Base-by-base conservation (phyloP, 2,888 invertebrate species). In the Pimpla rufipes region DNA sequence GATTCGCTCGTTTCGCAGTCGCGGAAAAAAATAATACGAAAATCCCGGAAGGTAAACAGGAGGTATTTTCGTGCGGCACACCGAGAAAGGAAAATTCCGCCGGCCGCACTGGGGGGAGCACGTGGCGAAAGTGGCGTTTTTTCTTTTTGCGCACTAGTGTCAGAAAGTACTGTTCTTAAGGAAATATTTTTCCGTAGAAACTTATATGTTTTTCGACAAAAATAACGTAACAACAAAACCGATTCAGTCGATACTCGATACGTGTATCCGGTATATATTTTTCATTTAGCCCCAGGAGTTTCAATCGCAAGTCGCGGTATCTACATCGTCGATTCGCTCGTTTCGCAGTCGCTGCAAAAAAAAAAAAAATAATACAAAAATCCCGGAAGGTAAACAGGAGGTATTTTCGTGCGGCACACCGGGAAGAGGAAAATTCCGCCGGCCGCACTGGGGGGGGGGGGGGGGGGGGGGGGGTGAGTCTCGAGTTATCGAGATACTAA, bases 401-500 rank as follows among this genome's bases (percentile, higher is more conserved):
- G 55, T 23, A 13, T 23, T 23, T 23, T 21, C 29, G 29, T 2
- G 57, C 35, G 29, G 5, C n/a, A 29, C 13, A 57, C 5, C 8
- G n/a, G 2, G n/a, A 29, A 35, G 29, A 29, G 2, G n/a, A 59
- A 23, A 29, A 29, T 4, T 10, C 47, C 7, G 10, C n/a, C 57
- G 21, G 13, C 23, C 35, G 29, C 29, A 3, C 29, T 29, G 29
- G 3, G 29, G 29, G 13, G n/a, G n/a, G n/a, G 4, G 13, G n/a
- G n/a, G n/a, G 4, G 29, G 3, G 29, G 29, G 13, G n/a, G n/a
- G n/a, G 4, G 11, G 29, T 35, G 57, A 59, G 47, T 16, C 23
- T 50, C 68, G 50, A 18, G 47, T 50, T 52, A 18, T 50, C 68
- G 68, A n/a, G n/a, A 50, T 68, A 37, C 35, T 29, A 55, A 40